Percentiles rank a stretch among this genome's conserved stretches.
Conservation (phyloP, 1,140 invertebrate species). For the Leptestheria dahalacensis region DNA sequence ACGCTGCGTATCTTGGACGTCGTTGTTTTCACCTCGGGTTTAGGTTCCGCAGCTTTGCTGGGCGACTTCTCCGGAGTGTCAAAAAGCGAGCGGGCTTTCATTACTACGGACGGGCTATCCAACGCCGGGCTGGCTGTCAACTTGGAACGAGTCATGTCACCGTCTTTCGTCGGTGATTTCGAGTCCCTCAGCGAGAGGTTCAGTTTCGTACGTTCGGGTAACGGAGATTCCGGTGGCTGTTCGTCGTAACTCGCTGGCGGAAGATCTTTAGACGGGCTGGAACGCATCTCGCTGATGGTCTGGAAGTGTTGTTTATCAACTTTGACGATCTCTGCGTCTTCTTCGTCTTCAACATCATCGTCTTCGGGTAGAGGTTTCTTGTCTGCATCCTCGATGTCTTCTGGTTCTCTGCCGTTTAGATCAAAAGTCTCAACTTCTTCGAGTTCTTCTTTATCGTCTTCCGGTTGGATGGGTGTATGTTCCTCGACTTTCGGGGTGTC, state of each 20-base stretch:
- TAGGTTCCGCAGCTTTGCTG: neutral
- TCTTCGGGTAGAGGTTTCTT: neutral
- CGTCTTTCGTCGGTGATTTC: neutral
- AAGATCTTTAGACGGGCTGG: too few relatives aligned
- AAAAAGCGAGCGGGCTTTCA: constrained; percentile 9
- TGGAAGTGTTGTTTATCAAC: neutral
- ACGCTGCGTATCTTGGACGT: neutral
- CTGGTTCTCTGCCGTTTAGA: too few relatives aligned
- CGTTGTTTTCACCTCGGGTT: neutral
- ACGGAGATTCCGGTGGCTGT: neutral
- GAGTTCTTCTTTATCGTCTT: neutral
- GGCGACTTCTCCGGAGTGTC: neutral
- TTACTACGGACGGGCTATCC: constrained; percentile 14
- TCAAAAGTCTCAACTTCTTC: too few relatives aligned
- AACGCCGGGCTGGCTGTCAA: constrained; percentile 9
- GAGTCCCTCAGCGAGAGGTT: neutral
- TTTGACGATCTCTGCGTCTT: neutral
- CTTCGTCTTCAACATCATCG: neutral
- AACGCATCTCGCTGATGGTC: neutral
- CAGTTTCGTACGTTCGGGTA: neutral
- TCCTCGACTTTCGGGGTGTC: neutral
- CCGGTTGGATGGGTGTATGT: too few relatives aligned
- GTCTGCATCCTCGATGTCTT: neutral
- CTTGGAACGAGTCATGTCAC: neutral
- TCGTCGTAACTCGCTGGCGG: too few relatives aligned